Conservation (phyloP, 2,113 vertebrate genomes). For the Lamprotornis superbus region DNA sequence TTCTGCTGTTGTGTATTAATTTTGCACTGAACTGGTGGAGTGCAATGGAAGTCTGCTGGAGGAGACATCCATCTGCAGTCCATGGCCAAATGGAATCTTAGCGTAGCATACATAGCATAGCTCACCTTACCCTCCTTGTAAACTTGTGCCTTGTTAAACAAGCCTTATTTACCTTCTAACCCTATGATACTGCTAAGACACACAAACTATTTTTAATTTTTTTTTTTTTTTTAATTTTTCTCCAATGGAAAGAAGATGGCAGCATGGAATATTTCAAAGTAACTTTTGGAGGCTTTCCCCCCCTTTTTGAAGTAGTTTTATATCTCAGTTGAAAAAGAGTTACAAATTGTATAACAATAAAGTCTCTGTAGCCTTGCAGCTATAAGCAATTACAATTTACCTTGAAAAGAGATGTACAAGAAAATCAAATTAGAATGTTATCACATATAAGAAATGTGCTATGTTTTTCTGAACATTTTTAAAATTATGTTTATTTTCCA, state of each 20-base stretch:
- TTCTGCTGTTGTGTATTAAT: neutral
- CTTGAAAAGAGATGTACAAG: neutral
- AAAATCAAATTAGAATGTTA: neutral
- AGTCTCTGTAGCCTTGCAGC: neutral
- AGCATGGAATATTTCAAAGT: neutral
- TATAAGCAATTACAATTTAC: neutral
- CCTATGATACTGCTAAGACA: neutral
- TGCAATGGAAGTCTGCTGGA: neutral
- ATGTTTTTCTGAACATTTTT: neutral
- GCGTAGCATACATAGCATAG: accelerated
- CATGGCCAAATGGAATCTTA: neutral
- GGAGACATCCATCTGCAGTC: neutral
- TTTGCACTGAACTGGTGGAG: accelerated
- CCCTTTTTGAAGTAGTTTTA: neutral
- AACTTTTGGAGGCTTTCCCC: neutral
- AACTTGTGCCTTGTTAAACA: neutral
- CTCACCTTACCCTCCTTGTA: neutral
- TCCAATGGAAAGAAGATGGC: neutral
- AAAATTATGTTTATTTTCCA: neutral
- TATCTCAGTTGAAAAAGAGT: neutral
- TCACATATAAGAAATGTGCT: neutral
- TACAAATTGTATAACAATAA: neutral
- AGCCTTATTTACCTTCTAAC: neutral
- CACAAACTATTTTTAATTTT: neutral
- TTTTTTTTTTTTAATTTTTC: neutral